Conservation (phyloP, 2,797 vertebrate species). For the Crocidura indochinensis region DNA sequence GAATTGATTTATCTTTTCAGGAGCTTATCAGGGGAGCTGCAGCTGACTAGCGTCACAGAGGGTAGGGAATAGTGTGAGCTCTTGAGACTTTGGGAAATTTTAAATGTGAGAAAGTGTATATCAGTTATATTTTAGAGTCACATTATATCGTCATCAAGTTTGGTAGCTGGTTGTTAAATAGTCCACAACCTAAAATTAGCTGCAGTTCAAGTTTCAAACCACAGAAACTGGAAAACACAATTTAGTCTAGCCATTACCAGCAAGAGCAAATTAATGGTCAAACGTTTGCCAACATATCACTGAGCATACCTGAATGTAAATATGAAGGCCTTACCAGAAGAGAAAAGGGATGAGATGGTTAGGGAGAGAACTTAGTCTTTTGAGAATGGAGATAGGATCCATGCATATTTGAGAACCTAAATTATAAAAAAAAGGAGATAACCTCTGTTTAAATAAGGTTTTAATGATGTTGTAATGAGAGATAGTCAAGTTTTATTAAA, state of each 20-base stretch:
- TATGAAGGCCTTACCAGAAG: background rate
- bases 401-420: background rate
- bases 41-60: background rate
- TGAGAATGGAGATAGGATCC: background rate
- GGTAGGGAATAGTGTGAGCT: too few relatives aligned
- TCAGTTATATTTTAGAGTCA: background rate
- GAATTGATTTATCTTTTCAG: background rate
- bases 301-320: background rate
- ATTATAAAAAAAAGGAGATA: background rate
- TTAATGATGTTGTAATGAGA: background rate
- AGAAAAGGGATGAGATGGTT: background rate
- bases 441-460: background rate
- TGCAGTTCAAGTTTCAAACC: background rate
- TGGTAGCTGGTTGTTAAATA: constrained; percentile 19
- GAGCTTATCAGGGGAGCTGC: too few relatives aligned
- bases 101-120: background rate
- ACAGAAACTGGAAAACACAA: background rate
- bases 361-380: background rate
- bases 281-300: background rate
- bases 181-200: background rate
- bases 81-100: background rate
- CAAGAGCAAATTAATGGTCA: background rate
- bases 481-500: background rate
- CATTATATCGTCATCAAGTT: constrained; percentile 35
- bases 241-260: background rate